phyloP scores from a whole-genome alignment of 2,113 vertebrate genomes.

The Amphiprion percula region DNA sequence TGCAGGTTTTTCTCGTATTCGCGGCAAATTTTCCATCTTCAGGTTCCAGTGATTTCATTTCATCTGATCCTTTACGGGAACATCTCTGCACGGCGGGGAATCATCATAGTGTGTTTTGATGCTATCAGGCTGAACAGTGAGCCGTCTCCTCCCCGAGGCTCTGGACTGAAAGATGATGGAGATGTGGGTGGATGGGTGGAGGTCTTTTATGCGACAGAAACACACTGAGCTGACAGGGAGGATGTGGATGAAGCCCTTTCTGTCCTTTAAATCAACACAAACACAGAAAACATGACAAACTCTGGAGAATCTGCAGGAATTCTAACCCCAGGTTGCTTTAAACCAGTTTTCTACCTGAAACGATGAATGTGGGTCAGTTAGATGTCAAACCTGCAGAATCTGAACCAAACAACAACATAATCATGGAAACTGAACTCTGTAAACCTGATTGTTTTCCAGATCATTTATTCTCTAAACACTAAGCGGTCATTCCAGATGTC shows the following conservation, averaged over 20 bases:
- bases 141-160: constrained; percentile 44
- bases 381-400: too few species aligned
- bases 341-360: too few species aligned
- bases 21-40: constrained; percentile 3
- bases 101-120: constrained; percentile 61
- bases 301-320: too few species aligned
- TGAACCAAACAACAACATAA: too few species aligned
- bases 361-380: too few species aligned
- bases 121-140: constrained; percentile 62
- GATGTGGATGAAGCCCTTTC: not conserved
- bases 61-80: constrained; percentile 39
- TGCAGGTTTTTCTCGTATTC: too few species aligned
- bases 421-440: too few species aligned
- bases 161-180: constrained; percentile 11
- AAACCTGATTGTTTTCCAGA: too few species aligned
- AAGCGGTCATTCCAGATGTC: too few species aligned
- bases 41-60: constrained; percentile 24
- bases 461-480: too few species aligned
- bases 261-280: constrained; percentile 4
- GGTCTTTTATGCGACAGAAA: not conserved
- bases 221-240: constrained; percentile 11
- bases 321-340: too few species aligned
- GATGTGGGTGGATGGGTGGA: constrained; percentile 30
- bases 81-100: constrained; percentile 61
- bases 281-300: too few species aligned